These are phyloP conservation scores for Willowsia nigromaculata DNA, from an alignment of 2,888 invertebrate species.

Conservation along the genomic window DNA sequence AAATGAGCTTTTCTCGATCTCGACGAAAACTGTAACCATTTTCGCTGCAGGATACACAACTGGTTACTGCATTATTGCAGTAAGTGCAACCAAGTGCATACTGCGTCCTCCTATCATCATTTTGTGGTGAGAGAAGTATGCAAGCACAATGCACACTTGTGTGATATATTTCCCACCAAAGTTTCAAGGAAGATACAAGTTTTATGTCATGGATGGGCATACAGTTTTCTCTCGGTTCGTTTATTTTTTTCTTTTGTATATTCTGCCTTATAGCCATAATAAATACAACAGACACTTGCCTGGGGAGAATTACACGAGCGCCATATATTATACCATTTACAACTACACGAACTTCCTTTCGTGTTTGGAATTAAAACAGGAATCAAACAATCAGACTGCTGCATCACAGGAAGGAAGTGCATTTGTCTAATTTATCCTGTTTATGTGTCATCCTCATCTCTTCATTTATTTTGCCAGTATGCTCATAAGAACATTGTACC, in stretches of 20 bases:
- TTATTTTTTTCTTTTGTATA: background rate
- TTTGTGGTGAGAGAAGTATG: background rate
- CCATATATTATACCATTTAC: background rate
- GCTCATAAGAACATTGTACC: background rate
- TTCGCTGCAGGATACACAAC: slow-evolving; percentile 63
- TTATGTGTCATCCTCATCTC: slow-evolving; percentile 56
- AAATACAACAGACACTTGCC: slow-evolving; percentile 41
- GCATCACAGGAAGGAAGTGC: slow-evolving; percentile 43
- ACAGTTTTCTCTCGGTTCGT: background rate
- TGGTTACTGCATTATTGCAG: background rate
- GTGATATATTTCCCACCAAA: background rate
- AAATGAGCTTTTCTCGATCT: background rate
- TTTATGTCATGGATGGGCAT: background rate
- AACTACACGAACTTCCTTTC: background rate
- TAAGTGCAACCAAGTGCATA: slow-evolving; percentile 53
- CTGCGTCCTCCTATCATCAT: background rate
- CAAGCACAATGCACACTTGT: background rate
- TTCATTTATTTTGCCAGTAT: background rate
- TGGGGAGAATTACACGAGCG: slow-evolving; percentile 1
- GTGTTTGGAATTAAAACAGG: background rate
- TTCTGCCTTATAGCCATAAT: background rate
- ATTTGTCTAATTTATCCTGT: slow-evolving; percentile 60
- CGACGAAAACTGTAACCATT: slow-evolving; percentile 18
- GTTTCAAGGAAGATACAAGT: background rate
- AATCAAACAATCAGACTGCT: slow-evolving; percentile 14